Evolutionary conservation across 2,113 vertebrate genomes (phyloP).

Genomic region (Lonchura striata): DNA sequence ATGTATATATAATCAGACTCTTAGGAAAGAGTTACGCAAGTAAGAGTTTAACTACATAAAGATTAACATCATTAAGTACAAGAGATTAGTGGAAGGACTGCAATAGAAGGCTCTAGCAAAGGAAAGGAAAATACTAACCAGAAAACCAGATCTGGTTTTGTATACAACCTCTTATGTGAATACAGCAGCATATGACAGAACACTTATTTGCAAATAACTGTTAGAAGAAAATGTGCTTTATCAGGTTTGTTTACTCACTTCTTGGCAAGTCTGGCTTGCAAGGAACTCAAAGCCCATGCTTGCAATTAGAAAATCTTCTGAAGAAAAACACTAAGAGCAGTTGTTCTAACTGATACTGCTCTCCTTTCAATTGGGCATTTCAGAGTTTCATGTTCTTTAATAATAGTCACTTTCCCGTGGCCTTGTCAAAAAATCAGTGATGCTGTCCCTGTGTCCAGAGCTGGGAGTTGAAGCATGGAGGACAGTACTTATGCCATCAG

Average conservation of each 20-base stretch:
- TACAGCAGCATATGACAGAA: constrained; percentile 14
- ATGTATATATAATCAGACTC: neutral
- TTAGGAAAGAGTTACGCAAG: neutral
- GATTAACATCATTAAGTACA: neutral
- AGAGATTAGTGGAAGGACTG: neutral
- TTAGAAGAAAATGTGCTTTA: constrained; percentile 43
- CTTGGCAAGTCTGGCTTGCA: neutral
- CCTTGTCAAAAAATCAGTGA: neutral
- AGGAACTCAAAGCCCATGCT: neutral
- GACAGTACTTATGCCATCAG: neutral
- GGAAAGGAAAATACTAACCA: neutral
- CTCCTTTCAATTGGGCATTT: neutral
- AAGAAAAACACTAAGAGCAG: neutral
- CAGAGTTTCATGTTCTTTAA: neutral
- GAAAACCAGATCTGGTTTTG: neutral
- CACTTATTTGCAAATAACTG: constrained; percentile 44
- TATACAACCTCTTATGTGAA: neutral
- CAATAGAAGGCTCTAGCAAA: neutral
- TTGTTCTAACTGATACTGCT: neutral
- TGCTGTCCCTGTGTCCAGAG: neutral
- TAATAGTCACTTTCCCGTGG: neutral
- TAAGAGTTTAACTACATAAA: neutral
- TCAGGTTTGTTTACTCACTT: constrained; percentile 37
- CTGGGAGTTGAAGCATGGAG: neutral
- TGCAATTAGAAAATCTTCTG: neutral